Conservation (phyloP, 2,797 vertebrate species). For the Zalophus californianus region DNA sequence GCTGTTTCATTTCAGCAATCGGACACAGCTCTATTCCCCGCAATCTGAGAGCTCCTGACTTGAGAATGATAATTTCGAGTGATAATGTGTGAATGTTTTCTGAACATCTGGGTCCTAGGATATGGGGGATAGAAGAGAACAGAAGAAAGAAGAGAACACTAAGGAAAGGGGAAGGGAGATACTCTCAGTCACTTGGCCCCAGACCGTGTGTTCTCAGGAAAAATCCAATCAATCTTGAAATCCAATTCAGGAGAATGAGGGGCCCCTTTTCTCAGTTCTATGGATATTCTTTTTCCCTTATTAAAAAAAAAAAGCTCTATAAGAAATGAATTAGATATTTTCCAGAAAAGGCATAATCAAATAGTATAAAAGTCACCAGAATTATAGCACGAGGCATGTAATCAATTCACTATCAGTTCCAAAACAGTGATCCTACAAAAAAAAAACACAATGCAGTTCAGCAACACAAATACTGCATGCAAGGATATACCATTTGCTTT, state of each 20-base stretch:
- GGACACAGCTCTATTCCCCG: not conserved
- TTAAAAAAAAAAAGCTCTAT: not conserved
- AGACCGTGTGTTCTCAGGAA: not conserved
- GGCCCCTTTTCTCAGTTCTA: not conserved
- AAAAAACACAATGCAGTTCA: slow-evolving; percentile 54
- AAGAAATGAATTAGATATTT: slow-evolving; percentile 10
- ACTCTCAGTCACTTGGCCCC: not conserved
- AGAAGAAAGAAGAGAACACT: not conserved
- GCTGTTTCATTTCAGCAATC: not conserved
- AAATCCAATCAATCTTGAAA: not conserved
- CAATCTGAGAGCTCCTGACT: not conserved
- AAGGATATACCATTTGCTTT: slow-evolving; percentile 24
- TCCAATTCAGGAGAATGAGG: not conserved
- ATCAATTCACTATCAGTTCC: slow-evolving; percentile 59
- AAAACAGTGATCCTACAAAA: not conserved
- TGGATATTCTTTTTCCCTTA: not conserved
- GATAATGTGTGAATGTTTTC: not conserved
- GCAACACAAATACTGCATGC: not conserved
- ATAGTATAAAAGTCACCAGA: not conserved
- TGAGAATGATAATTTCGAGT: not conserved
- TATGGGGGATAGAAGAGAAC: not conserved
- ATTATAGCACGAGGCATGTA: slow-evolving; percentile 48
- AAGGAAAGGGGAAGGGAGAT: not conserved
- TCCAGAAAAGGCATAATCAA: not conserved
- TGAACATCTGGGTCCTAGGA: not conserved